Conservation (phyloP, 1,140 invertebrate genomes). For the Drosophila erecta region DNA sequence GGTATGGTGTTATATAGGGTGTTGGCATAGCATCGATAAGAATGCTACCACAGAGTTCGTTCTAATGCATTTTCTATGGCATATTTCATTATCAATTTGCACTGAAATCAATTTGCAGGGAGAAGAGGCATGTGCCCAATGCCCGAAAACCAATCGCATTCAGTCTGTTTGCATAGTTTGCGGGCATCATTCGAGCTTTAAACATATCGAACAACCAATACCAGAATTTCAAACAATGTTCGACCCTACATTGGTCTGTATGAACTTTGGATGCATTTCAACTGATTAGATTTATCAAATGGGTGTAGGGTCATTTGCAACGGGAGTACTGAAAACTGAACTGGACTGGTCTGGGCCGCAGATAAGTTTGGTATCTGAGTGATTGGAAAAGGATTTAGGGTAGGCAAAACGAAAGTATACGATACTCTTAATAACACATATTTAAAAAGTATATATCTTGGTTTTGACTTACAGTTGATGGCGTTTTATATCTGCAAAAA, state of each 20-base stretch:
- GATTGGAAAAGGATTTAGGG: slow-evolving; percentile 2
- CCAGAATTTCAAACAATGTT: slow-evolving; percentile 15
- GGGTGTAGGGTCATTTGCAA: background rate
- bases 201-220: slow-evolving; percentile 20
- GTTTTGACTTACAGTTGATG: slow-evolving; percentile 7
- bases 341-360: background rate
- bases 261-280: slow-evolving; percentile 27
- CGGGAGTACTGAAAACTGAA: background rate
- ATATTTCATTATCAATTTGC: slow-evolving; percentile 53
- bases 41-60: slow-evolving; percentile 4
- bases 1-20: background rate
- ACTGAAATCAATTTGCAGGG: slow-evolving; percentile 30
- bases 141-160: slow-evolving; percentile 38
- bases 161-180: slow-evolving; percentile 35
- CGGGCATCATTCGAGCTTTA: slow-evolving; percentile 31
- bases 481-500: background rate
- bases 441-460: too few species aligned
- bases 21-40: slow-evolving; percentile 25
- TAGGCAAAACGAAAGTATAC: background rate
- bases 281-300: slow-evolving; percentile 44
- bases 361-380: slow-evolving; percentile 3
- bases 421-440: background rate
- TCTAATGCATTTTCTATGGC: slow-evolving; percentile 34
- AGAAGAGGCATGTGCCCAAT: slow-evolving; percentile 22
- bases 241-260: background rate